A percentile compares a stretch with the other conserved stretches of the same genome.
Conservation (phyloP, 2,888 invertebrate species). For the Camptogramma bilineatum region DNA sequence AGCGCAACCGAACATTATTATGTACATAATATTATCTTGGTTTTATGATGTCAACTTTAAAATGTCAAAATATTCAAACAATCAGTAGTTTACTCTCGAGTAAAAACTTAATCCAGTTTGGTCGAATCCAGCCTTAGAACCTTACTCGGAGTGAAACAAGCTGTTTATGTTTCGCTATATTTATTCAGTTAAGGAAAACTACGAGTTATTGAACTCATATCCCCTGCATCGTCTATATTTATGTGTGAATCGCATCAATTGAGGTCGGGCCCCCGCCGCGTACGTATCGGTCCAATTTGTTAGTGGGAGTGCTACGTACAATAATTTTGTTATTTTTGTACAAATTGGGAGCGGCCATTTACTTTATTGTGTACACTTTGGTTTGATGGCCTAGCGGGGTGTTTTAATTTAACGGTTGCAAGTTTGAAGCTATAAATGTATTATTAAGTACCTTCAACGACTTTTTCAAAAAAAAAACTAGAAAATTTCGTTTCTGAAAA, state of each 20-base stretch:
- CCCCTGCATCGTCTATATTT: conserved; percentile 51
- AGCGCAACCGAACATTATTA: too few species aligned
- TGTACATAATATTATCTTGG: too few species aligned
- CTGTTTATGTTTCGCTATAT: too few species aligned
- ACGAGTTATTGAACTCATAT: conserved; percentile 27
- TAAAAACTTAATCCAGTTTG: too few species aligned
- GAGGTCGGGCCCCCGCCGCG: conserved; percentile 52
- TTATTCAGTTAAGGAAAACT: conserved; percentile 6
- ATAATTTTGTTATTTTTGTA: conserved; percentile 24
- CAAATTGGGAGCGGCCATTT: conserved; percentile 5
- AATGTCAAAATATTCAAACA: too few species aligned
- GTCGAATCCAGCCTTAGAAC: too few species aligned
- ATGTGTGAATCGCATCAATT: conserved; percentile 49
- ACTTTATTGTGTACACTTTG: background rate
- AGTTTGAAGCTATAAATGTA: background rate
- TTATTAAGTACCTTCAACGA: background rate
- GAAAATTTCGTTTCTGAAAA: too few species aligned
- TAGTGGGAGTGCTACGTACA: conserved; percentile 14
- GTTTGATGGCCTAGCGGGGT: too few species aligned
- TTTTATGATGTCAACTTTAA: too few species aligned
- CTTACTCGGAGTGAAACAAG: too few species aligned
- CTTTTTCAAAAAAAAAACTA: too few species aligned
- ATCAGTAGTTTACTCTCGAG: too few species aligned
- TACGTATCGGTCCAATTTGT: conserved; percentile 38
- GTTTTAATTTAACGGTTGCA: background rate